A percentile compares a stretch with the other conserved stretches of the same genome.
Conservation (phyloP, 2,888 invertebrate species). For the Syrphus vitripennis region DNA sequence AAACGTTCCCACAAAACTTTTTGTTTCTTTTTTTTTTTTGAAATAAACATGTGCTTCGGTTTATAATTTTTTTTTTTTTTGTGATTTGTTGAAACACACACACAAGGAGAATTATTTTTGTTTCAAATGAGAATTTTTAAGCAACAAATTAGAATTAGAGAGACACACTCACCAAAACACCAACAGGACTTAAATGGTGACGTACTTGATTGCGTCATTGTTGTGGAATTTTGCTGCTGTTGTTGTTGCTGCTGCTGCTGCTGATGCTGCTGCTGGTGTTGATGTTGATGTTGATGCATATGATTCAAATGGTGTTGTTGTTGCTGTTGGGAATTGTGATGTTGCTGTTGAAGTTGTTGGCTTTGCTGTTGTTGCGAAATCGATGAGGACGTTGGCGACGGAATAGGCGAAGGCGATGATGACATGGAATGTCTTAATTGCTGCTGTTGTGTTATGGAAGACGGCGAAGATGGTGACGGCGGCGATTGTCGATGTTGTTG, state of each 20-base stretch:
- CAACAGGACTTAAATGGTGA: slow-evolving; percentile 79
- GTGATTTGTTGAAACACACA: slow-evolving; percentile 34
- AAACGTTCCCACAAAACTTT: slow-evolving; percentile 71
- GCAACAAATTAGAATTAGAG: slow-evolving; percentile 65
- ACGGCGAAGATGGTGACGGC: slow-evolving; percentile 74
- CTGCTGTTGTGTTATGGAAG: slow-evolving; percentile 70
- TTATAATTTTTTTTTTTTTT: neutral
- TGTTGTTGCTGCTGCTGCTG: slow-evolving; percentile 74
- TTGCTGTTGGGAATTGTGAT: slow-evolving; percentile 70
- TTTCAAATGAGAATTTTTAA: slow-evolving; percentile 51
- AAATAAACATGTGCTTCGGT: slow-evolving; percentile 37
- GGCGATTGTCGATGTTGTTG: slow-evolving; percentile 66
- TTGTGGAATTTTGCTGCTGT: slow-evolving; percentile 70
- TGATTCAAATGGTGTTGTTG: slow-evolving; percentile 75
- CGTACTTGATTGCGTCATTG: slow-evolving; percentile 72
- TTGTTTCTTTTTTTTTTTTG: slow-evolving; percentile 2
- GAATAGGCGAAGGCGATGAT: slow-evolving; percentile 74
- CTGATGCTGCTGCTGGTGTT: slow-evolving; percentile 73
- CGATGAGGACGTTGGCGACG: slow-evolving; percentile 71
- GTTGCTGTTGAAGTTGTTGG: slow-evolving; percentile 72
- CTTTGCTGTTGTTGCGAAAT: slow-evolving; percentile 73
- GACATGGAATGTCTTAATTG: slow-evolving; percentile 74
- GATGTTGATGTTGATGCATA: slow-evolving; percentile 73
- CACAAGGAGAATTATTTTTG: slow-evolving; percentile 37
- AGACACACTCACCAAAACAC: slow-evolving; percentile 81